Percentiles rank a stretch among this genome's conserved stretches.
Conservation (phyloP, 2,797 vertebrate genomes). For the Chromobotia macracanthus region DNA sequence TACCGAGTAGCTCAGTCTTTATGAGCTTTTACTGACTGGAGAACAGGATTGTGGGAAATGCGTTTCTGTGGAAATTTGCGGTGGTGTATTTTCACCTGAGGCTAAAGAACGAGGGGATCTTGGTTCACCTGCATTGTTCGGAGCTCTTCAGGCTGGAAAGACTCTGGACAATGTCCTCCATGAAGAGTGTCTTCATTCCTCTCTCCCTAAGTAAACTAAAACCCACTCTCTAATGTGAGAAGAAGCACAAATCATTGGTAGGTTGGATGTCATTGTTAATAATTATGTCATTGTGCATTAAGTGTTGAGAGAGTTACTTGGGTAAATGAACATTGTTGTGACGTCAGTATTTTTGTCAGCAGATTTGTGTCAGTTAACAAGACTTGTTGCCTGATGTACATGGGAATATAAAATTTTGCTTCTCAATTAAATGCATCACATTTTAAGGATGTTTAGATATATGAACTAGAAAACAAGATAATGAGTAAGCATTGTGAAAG, state of each 20-base stretch:
- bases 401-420: too few species aligned
- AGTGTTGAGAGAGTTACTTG: constrained; percentile 28
- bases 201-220: constrained; percentile 8
- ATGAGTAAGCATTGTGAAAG: neutral
- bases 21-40: neutral
- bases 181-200: neutral
- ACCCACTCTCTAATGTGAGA: constrained; percentile 33
- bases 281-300: constrained; percentile 26
- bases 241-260: constrained; percentile 12
- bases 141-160: constrained; percentile 1
- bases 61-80: neutral
- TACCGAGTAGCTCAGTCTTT: neutral
- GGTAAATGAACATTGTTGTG: neutral
- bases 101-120: neutral
- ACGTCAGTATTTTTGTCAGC: neutral
- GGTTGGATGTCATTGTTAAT: constrained; percentile 21
- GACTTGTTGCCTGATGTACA: too few species aligned
- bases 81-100: constrained; percentile 5
- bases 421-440: too few species aligned
- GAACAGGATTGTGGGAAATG: constrained; percentile 10
- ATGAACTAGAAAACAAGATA: too few species aligned
- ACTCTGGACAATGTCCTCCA: constrained; percentile 23
- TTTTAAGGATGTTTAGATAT: too few species aligned
- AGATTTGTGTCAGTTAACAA: too few species aligned
- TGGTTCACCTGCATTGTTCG: neutral